Evolutionary conservation across 2,888 invertebrate genomes (phyloP), one percentile per base, ranked within the genome.

Genomic region (Drosophila fulvimacula): DNA sequence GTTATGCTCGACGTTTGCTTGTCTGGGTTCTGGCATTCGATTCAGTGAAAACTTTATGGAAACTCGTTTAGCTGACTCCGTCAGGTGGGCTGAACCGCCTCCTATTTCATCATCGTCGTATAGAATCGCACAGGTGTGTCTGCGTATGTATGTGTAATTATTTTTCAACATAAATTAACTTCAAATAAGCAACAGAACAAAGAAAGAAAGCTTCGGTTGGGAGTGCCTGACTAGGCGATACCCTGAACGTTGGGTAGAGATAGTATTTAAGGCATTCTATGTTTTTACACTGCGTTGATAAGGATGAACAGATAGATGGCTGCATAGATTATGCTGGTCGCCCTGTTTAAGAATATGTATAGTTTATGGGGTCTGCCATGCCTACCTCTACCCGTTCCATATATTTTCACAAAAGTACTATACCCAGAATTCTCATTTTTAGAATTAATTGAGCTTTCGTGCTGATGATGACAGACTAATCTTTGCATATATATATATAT

Each of bases 21-120:
- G 82, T 73, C 79, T 34, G 7, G 36, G 27, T 82, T 82, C 82
- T 84, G 82, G 89, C 75, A 60, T 80, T 30, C 41, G 49, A 49
- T 58, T 69, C 64, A 69, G 73, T 65, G 65, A 81, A 87, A 73
- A 79, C 68, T 76, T 85, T 61, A 30, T 52, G 44, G 41, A 82
- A 82, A 88, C 85, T 73, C 34, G 82, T 75, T 85, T 81, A 15
- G 46, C 60, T 42, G 60, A 59, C 38, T 44, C 10, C 27, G 34
- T 36, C 49, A 58, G 17, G 34, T 38, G 57, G 17, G 57, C 49
- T 24, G 48, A 30, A 56, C 34, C 44, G 55, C n/a, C 58, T 70
- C 44, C 44, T 36, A 64, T 70, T 72, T 72, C 72, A 73, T 72
- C 71, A 71, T 46, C 55, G 48, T 46, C 55, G 48, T 30, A 17